Evolutionary conservation across 2,113 vertebrate species (phyloP).

Genomic region (Eubucco bourcierii): DNA sequence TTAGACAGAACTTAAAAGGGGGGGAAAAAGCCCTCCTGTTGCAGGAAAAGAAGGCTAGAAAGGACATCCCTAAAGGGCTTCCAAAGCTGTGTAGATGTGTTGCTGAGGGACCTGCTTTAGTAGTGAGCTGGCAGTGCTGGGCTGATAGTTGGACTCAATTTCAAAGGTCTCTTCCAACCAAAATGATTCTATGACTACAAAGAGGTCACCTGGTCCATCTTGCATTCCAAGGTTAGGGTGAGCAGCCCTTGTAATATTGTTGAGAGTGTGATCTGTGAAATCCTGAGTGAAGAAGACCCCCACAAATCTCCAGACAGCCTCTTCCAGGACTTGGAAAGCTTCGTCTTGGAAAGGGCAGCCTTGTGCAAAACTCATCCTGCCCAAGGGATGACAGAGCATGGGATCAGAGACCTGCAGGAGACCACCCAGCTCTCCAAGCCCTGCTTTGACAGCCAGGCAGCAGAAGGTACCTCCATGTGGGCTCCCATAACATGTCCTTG

Average conservation of each 20-base stretch:
- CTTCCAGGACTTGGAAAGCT: neutral
- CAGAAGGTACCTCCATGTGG: neutral
- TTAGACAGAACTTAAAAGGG: neutral
- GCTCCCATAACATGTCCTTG: neutral
- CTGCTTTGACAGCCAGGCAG: neutral
- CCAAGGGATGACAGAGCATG: fast-evolving
- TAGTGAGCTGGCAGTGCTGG: too few species aligned
- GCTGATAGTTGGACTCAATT: too few species aligned
- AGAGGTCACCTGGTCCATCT: too few species aligned
- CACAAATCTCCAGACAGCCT: neutral
- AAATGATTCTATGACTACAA: too few species aligned
- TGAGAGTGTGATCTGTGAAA: neutral
- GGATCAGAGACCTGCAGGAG: neutral
- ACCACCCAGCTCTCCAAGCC: neutral
- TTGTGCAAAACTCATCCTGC: fast-evolving
- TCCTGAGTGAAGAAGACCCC: neutral
- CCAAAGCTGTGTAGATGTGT: too few species aligned
- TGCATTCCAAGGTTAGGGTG: neutral
- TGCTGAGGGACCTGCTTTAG: too few species aligned
- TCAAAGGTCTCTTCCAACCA: too few species aligned
- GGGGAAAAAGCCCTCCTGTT: neutral
- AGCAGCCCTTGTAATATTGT: neutral
- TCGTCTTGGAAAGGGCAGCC: neutral
- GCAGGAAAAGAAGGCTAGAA: neutral
- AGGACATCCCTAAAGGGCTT: neutral